A percentile compares a stretch with the other conserved stretches of the same genome.
Conservation (phyloP, 2,888 invertebrate genomes). For the Microplitis deprimator region DNA sequence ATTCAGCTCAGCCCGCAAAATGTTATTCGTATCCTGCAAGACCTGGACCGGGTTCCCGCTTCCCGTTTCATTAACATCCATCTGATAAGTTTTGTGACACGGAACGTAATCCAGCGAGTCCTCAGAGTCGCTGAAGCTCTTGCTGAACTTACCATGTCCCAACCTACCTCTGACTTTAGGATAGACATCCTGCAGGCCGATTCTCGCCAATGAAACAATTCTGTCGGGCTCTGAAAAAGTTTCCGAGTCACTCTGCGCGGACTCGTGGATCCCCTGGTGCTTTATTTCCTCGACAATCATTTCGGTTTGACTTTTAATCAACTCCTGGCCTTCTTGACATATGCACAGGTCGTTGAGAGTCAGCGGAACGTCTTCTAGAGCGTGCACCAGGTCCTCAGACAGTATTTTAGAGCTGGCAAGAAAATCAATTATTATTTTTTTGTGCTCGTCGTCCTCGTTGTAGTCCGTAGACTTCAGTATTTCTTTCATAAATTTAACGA, state of each 20-base stretch:
- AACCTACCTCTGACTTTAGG: slow-evolving; percentile 55
- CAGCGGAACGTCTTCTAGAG: slow-evolving; percentile 52
- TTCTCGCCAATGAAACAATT: slow-evolving; percentile 84
- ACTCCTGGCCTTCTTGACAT: slow-evolving; percentile 26
- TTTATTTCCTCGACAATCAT: slow-evolving; percentile 37
- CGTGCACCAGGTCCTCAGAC: slow-evolving; percentile 63
- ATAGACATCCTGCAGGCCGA: slow-evolving; percentile 76
- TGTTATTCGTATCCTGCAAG: slow-evolving; percentile 61
- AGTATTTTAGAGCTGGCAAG: slow-evolving; percentile 64
- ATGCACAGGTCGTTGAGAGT: slow-evolving; percentile 20
- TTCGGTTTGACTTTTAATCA: slow-evolving; percentile 35
- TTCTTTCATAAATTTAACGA: slow-evolving; percentile 67
- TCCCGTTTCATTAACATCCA: slow-evolving; percentile 59
- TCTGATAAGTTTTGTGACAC: slow-evolving; percentile 60
- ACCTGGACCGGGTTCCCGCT: slow-evolving; percentile 59
- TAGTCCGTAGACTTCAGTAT: slow-evolving; percentile 58
- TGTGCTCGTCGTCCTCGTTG: slow-evolving; percentile 56
- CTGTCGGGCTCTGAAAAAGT: slow-evolving; percentile 91
- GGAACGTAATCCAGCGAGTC: slow-evolving; percentile 65
- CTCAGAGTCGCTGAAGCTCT: slow-evolving; percentile 66
- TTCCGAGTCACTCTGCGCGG: slow-evolving; percentile 80
- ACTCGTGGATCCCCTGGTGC: slow-evolving; percentile 60
- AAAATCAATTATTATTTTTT: slow-evolving; percentile 61
- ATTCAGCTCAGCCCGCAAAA: slow-evolving; percentile 59
- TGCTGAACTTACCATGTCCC: slow-evolving; percentile 59